Evolutionary conservation across 2,113 vertebrate genomes (phyloP).

Genomic region (Ciconia maguari): DNA sequence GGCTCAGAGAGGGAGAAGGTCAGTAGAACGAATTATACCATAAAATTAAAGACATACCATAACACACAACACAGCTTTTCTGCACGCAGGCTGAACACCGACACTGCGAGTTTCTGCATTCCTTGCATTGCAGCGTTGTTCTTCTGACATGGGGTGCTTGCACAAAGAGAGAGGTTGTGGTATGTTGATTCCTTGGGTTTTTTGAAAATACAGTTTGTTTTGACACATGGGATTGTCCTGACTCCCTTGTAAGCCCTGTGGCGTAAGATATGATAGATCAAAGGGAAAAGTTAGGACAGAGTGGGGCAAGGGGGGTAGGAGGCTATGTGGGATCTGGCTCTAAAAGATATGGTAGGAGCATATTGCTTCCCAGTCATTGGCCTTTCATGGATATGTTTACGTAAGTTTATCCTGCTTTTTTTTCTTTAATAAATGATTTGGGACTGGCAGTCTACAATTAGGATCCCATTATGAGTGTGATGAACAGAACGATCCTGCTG

Average conservation of each 20-base stretch:
- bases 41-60: neutral
- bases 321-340: neutral
- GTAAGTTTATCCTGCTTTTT: neutral
- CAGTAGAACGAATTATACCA: neutral
- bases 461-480: neutral
- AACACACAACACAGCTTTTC: neutral
- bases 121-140: neutral
- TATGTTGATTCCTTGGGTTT: accelerated
- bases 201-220: constrained; percentile 12
- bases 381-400: neutral
- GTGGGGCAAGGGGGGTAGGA: neutral
- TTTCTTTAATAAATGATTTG: neutral
- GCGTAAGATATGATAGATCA: neutral
- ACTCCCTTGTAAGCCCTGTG: neutral
- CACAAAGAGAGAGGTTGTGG: neutral
- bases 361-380: neutral
- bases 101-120: neutral
- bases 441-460: neutral
- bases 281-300: neutral
- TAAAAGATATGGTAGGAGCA: neutral
- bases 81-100: accelerated
- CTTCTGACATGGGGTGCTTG: neutral
- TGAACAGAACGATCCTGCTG: neutral
- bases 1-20: neutral
- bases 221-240: neutral